Base-by-base conservation (phyloP, 2,113 vertebrate genomes). In the Nothoprocta perdicaria region DNA sequence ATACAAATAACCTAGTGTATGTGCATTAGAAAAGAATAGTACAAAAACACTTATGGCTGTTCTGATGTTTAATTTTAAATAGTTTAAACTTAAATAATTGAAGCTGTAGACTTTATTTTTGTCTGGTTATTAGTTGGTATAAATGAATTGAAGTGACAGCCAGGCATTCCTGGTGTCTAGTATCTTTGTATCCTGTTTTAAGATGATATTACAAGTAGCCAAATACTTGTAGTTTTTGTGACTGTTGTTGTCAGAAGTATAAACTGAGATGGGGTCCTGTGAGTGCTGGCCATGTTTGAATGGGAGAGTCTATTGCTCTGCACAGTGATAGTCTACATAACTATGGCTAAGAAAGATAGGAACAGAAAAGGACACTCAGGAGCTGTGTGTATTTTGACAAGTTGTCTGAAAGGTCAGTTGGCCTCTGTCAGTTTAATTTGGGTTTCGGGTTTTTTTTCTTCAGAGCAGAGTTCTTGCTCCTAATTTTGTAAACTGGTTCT, bases 401-500 rank as follows among this genome's bases (percentile, higher is more conserved):
- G 50, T 33, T 7, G 8, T 31, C 18, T 67, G 17, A n/a, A n/a
- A 5, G 15, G 14, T 46, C 19, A 66, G 1, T 0, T 0, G 24
- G 9, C 40, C 29, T 71, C 46, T 86, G 29, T 23, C 75, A 62
- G 13, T 13, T 62, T 45, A 26, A 18, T 40, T 26, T 84, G n/a
- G n/a, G 81, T 45, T 55, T 86, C 0, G 1, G n/a, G 31, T 91
- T 26, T 8, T 19, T 80, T 68, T 57, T 68, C 7, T 46, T 46
- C 45, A 69, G 35, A 66, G 10, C 8, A 33, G 14, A 26, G 0
- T 33, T 89, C 63, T 77, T 69, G 41, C 35, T 80, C 85, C n/a
- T 73, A 12, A 6, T 83, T 33, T 73, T 68, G 29, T 78, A 33
- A 88, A 48, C 26, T 40, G 12, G 14, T 63, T 76, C 31, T 86